Evolutionary conservation across 1,140 invertebrate genomes (phyloP), one percentile per base, ranked within the genome.

Genomic region (Laupala kohalensis): DNA sequence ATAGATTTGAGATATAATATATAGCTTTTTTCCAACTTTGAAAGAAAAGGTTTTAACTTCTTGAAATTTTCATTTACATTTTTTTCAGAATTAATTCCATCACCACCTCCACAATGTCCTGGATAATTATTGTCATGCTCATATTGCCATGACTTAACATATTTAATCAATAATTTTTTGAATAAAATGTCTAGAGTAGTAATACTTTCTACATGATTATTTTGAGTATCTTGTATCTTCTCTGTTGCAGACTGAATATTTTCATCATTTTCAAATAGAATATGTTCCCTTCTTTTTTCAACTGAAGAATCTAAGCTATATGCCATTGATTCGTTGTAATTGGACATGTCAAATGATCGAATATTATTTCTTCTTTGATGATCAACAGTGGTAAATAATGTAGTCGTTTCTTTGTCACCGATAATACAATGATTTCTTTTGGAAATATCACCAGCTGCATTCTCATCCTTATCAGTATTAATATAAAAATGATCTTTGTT

Each of bases 61-160:
- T 25, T 63, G 6, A 69, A 37, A 26, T 69, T 69, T 37, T 27
- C 29, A 37, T 69, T 25, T 69, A 6, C 6, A 15, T 26, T 69
- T 26, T n/a, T n/a, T 6, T 69, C 29, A 19, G 6, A 9, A 23
- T 37, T 27, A 66, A 66, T 13, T 9, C 26, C 64, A 66, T 27
- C 23, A 13, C 26, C 23, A 13, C 26, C 26, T 66, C 23, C 64
- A 24, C 64, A 27, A 69, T 69, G 67, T 0, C 74, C 75, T 12
- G 77, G 77, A 74, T 77, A 76, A 28, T 74, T 74, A 62, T 74
- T 71, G 64, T 75, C 73, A 26, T 74, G 74, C 74, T 77, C 76
- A 30, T 72, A 74, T 69, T 76, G 72, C 76, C 77, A 78, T 25
- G 72, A 76, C 73, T 74, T 74, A 26, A 74, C 74, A 73, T 75